Evolutionary conservation across 2,888 invertebrate species (phyloP).

Genomic region (Trichogramma dendrolimi): DNA sequence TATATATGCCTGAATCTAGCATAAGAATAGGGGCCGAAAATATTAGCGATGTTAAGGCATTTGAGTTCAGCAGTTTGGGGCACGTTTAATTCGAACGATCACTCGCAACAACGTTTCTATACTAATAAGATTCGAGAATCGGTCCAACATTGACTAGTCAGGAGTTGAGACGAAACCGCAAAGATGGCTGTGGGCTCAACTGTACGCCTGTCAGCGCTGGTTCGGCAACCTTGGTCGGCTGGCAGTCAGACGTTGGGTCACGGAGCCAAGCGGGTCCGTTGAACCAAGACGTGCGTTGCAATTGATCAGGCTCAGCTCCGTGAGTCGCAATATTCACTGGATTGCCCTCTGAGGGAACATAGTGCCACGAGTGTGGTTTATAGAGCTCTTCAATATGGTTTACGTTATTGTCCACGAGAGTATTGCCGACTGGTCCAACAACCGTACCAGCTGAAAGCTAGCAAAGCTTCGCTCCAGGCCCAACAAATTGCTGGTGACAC

Average conservation of each 20-base stretch:
- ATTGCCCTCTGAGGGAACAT: not conserved
- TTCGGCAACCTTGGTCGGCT: too few species aligned
- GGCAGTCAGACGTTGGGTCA: not conserved
- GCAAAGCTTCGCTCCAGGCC: not conserved
- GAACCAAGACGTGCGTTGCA: too few species aligned
- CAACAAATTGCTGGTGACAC: not conserved
- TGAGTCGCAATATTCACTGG: not conserved
- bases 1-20: too few species aligned
- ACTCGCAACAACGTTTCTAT: not conserved
- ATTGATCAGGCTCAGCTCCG: not conserved
- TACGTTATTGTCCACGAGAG: constrained; percentile 5
- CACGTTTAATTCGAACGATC: not conserved
- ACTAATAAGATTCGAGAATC: not conserved
- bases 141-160: not conserved
- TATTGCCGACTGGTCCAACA: not conserved
- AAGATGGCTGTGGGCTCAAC: too few species aligned
- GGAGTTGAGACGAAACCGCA: not conserved
- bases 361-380: not conserved
- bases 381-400: not conserved
- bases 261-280: not conserved
- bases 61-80: not conserved
- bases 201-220: too few species aligned
- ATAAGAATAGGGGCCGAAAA: too few species aligned
- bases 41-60: too few species aligned
- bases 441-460: constrained; percentile 3